phyloP scores from a whole-genome alignment of 2,113 vertebrate species.

The Mirza zaza region DNA sequence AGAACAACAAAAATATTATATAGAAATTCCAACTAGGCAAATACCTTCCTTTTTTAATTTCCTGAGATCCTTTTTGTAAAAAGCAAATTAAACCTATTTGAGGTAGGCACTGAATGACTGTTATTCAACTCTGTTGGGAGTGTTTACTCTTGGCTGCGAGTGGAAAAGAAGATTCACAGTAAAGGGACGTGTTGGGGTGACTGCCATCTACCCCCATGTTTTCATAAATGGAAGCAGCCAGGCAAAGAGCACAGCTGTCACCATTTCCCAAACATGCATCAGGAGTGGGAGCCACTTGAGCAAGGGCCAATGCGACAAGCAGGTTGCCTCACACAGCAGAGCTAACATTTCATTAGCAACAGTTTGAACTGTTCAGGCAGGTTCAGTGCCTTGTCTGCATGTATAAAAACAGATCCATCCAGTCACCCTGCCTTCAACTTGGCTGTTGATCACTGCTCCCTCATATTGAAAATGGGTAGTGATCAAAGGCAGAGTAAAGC shows the following conservation, averaged over 20 bases:
- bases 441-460: neutral
- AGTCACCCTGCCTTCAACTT: neutral
- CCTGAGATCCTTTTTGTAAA: neutral
- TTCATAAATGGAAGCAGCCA: constrained; percentile 68
- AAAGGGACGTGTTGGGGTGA: constrained; percentile 33
- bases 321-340: constrained; percentile 3
- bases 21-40: constrained; percentile 22
- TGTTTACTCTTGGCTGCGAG: constrained; percentile 45
- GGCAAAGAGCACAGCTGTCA: constrained; percentile 67
- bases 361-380: constrained; percentile 15
- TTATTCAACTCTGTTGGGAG: neutral
- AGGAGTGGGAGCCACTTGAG: neutral
- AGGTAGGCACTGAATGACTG: neutral
- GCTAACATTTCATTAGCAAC: constrained; percentile 56
- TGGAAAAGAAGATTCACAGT: constrained; percentile 45
- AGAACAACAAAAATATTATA: neutral
- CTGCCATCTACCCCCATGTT: constrained; percentile 56
- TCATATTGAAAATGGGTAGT: constrained; percentile 25
- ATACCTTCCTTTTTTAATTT: neutral
- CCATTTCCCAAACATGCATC: neutral
- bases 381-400: neutral
- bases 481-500: constrained; percentile 6
- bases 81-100: constrained; percentile 34
- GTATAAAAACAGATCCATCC: constrained; percentile 40
- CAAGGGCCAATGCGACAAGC: constrained; percentile 46